phyloP scores from a whole-genome alignment of 1,140 invertebrate species.

The Drosophila chauvacae region DNA sequence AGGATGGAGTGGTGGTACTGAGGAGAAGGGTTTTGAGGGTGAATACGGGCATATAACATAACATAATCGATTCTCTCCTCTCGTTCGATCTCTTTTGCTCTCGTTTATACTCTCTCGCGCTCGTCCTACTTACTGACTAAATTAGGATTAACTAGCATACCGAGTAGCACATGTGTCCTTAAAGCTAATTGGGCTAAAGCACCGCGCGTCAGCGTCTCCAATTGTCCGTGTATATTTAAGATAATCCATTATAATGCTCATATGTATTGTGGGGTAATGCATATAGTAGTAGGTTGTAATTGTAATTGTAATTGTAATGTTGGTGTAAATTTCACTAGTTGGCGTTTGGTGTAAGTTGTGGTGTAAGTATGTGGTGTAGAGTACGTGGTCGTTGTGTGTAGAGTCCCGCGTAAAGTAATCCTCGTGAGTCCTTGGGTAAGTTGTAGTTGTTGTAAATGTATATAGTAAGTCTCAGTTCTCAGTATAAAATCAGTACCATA shows the following conservation, averaged over 20 bases:
- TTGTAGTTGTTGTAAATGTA: conserved; percentile 64
- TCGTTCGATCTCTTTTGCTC: conserved; percentile 31
- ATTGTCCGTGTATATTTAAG: conserved; percentile 46
- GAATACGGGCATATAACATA: conserved; percentile 15
- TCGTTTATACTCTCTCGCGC: conserved; percentile 30
- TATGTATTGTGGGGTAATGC: conserved; percentile 34
- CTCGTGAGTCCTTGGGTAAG: conserved; percentile 64
- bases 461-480: conserved; percentile 77
- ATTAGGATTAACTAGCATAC: conserved; percentile 52
- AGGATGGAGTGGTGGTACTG: conserved; percentile 3
- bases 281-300: conserved; percentile 18
- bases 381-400: conserved; percentile 32
- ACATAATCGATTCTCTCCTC: conserved; percentile 21
- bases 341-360: conserved; percentile 44
- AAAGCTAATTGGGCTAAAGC: conserved; percentile 61
- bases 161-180: conserved; percentile 44
- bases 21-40: neutral
- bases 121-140: conserved; percentile 34
- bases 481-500: conserved; percentile 82
- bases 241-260: conserved; percentile 45
- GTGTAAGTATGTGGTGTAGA: conserved; percentile 52
- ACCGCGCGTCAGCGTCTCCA: conserved; percentile 76
- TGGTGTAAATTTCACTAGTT: conserved; percentile 78
- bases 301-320: conserved; percentile 25
- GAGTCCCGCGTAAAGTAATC: conserved; percentile 72